Conservation (phyloP, 1,140 invertebrate genomes). For the Heliconius eleuchia region DNA sequence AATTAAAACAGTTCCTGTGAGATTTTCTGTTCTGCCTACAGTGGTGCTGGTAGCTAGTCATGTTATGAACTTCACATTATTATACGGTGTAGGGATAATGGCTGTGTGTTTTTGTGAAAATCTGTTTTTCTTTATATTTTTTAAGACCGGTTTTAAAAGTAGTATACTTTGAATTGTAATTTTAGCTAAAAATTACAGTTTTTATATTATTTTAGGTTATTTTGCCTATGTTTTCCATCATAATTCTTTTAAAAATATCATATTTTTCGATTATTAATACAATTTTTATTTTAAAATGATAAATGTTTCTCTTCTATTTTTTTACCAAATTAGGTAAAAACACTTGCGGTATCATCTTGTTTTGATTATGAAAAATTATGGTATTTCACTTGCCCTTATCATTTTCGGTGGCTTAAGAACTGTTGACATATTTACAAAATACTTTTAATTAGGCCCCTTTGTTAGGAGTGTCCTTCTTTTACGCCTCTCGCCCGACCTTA, state of each 20-base stretch:
- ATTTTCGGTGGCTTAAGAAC: slow-evolving; percentile 4
- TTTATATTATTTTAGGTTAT: no score
- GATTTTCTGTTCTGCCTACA: not conserved
- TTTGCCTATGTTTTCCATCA: no score
- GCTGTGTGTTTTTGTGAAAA: not conserved
- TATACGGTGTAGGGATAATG: not conserved
- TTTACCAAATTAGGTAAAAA: not conserved
- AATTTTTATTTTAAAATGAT: no score
- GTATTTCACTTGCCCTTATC: not conserved
- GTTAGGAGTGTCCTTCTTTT: not conserved
- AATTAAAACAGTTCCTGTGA: slow-evolving; percentile 13
- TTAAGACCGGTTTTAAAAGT: no score
- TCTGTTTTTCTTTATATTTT: no score
- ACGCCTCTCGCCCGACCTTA: not conserved
- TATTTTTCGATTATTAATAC: not conserved
- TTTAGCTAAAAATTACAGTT: no score
- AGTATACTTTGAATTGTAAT: no score
- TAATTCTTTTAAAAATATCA: not conserved
- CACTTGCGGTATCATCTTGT: not conserved
- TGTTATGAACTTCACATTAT: not conserved
- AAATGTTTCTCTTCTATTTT: not conserved
- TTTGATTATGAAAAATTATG: not conserved
- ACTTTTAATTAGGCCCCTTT: slow-evolving; percentile 9
- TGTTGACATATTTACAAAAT: slow-evolving; percentile 14
- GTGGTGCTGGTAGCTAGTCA: not conserved